Evolutionary conservation across 1,140 invertebrate genomes (phyloP), one percentile per base, ranked within the genome.

Genomic region (Drosophila pruinosa): DNA sequence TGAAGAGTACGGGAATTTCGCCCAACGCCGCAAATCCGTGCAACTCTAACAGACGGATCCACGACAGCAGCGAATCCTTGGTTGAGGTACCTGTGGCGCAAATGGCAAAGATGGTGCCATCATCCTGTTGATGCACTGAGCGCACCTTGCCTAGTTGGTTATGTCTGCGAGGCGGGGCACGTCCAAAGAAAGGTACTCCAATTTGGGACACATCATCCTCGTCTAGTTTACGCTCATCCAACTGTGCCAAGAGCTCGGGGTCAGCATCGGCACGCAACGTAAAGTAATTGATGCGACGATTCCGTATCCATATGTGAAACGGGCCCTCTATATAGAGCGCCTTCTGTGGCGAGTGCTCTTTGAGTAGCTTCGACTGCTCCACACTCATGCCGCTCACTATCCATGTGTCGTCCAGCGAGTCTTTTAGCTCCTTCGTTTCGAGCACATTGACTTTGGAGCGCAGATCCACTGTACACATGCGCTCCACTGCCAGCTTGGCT

Each of bases 361-460:
- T 81, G 8, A 99, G 88, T 15, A 99, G 91, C 31, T 94, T 89
- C 63, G 93, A 92, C 91, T 99, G 98, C 4, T 92, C 92, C 22
- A 93, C 93, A 92, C 96, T 97, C 90, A 98, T 97, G 0, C 95
- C 96, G 91, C 96, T 98, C 0, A 98, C 95, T 70, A 99, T 96
- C 97, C 98, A 99, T 0, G 98, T 99, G 79, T 97, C 94, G 67
- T 99, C 98, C 5, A 96, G 88, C 3, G 96, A 93, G 78, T 97
- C 95, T 74, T 94, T 92, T 19, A 98, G 91, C 71, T 96, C 93
- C 79, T 93, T 92, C 39, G 95, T 95, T 90, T 97, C 91, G 91
- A 94, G 96, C 48, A 96, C 92, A 3, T 92, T 93, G 22, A 98
- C 91, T 77, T 94, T 92, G 28, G 94, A 95, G 61, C 95, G 93